These are phyloP conservation scores for Philypnodon macrostomus DNA, from an alignment of 2,797 vertebrate genomes.

Conservation along the genomic window DNA sequence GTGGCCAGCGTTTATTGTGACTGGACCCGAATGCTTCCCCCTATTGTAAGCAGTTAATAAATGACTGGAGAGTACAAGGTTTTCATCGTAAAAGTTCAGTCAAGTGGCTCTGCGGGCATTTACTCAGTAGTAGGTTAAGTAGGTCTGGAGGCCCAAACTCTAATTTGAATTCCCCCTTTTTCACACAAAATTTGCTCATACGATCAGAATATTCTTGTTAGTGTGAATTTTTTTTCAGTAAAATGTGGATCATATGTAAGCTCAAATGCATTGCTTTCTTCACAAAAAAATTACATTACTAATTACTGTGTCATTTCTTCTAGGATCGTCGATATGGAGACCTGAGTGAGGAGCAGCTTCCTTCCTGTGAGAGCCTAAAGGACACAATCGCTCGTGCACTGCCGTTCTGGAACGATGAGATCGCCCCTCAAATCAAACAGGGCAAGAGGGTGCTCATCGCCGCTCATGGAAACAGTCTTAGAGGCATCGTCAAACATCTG, in stretches of 20 bases:
- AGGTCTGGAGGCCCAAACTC: too few species aligned
- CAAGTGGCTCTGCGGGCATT: too few species aligned
- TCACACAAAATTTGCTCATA: too few species aligned
- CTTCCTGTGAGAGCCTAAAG: constrained; percentile 92
- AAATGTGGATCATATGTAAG: too few species aligned
- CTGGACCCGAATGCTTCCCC: constrained; percentile 25
- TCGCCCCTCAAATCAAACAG: constrained; percentile 92
- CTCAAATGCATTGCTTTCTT: too few species aligned
- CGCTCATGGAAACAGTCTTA: constrained; percentile 92
- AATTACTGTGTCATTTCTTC: background rate
- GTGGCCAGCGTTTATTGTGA: background rate
- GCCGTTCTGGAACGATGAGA: constrained; percentile 95
- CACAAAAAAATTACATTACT: background rate
- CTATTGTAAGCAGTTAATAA: constrained; percentile 62
- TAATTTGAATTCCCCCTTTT: too few species aligned
- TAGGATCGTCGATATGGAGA: constrained; percentile 93
- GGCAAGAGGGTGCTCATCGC: constrained; percentile 93
- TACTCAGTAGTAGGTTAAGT: too few species aligned
- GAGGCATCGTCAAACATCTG: constrained; percentile 95
- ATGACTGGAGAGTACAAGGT: constrained; percentile 41
- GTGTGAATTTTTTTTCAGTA: too few species aligned
- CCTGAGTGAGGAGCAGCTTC: constrained; percentile 90
- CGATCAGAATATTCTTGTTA: too few species aligned
- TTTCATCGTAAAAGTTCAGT: constrained; percentile 50
- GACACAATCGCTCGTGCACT: constrained; percentile 94